Evolutionary conservation across 1,140 invertebrate species (phyloP), one percentile per base, ranked within the genome.

Genomic region (Lethrus apterus): DNA sequence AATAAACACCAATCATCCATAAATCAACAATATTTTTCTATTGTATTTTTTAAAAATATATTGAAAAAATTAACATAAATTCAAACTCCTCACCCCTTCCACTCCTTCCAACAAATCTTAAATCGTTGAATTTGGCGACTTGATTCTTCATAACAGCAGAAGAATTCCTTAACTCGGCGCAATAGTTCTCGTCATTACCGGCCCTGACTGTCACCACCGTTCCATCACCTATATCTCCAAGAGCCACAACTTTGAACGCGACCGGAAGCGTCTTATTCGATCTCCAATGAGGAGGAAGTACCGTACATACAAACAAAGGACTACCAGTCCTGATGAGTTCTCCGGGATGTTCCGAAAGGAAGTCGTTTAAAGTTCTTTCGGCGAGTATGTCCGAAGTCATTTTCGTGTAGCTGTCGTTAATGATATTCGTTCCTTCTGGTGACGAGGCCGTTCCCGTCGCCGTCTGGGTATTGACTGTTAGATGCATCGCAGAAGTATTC

Each of bases 121-220:
- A 73, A 74, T 98, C 95, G 67, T 94, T 96, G 70, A 98, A 98
- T 72, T 96, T 96, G 46, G 95, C 95, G 50, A 98, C 86, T 70
- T 95, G 89, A 68, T 95, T 94, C 72, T 96, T 96, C 87, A 98
- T 93, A 51, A 94, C 80, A 4, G 95, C 91, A 17, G 87, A 87
- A 50, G 81, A 86, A 70, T 98, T 98, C 56, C 93, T 73, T 50
- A 98, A 70, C 68, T 98, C 94, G 3, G 90, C 92, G 65, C 89
- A 93, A 64, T 83, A 95, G 69, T 98, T 98, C 67, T 98, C 93
- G 64, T 98, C 94, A 67, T 98, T 98, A 11, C 95, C 94, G 2
- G 93, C 94, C n/a, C 82, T 69, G 7, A 98, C 84, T 1, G 89
- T 93, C 35, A 98, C 94, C 62, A 94, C 76, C 10, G 94, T 98